phyloP scores from a whole-genome alignment of 1,140 invertebrate genomes.

The Trialeurodes vaporariorum region DNA sequence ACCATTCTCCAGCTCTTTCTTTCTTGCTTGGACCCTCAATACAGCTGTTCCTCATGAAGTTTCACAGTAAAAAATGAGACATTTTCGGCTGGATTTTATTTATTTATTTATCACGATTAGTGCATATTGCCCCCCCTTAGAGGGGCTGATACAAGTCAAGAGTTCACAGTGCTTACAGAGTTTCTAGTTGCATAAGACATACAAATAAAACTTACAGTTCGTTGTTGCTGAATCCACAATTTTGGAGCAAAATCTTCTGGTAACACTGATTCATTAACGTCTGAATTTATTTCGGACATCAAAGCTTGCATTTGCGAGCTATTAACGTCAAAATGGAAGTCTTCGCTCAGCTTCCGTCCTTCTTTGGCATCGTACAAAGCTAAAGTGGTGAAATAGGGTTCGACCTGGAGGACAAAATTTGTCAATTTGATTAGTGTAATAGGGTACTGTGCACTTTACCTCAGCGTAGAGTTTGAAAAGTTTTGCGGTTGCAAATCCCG shows the following conservation, averaged over 20 bases:
- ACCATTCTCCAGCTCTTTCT: too few species aligned
- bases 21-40: too few species aligned
- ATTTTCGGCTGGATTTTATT: too few species aligned
- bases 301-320: conserved; percentile 46
- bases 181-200: neutral
- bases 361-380: conserved; percentile 76
- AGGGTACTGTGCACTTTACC: too few species aligned
- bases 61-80: too few species aligned
- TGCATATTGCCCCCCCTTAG: too few species aligned
- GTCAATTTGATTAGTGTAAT: too few species aligned
- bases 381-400: conserved; percentile 80
- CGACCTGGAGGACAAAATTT: conserved; percentile 46
- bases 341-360: conserved; percentile 79
- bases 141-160: too few species aligned
- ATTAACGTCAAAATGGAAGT: conserved; percentile 87
- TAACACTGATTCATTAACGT: conserved; percentile 17
- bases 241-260: conserved; percentile 21
- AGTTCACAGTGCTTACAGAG: conserved; percentile 6
- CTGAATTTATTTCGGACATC: conserved; percentile 32
- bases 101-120: too few species aligned
- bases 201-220: neutral
- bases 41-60: too few species aligned
- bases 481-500: too few species aligned
- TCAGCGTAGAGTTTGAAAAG: too few species aligned
- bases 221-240: conserved; percentile 9